These are phyloP conservation scores for Sarcoramphus papa DNA, from an alignment of 2,797 vertebrate genomes.

Conservation along the genomic window DNA sequence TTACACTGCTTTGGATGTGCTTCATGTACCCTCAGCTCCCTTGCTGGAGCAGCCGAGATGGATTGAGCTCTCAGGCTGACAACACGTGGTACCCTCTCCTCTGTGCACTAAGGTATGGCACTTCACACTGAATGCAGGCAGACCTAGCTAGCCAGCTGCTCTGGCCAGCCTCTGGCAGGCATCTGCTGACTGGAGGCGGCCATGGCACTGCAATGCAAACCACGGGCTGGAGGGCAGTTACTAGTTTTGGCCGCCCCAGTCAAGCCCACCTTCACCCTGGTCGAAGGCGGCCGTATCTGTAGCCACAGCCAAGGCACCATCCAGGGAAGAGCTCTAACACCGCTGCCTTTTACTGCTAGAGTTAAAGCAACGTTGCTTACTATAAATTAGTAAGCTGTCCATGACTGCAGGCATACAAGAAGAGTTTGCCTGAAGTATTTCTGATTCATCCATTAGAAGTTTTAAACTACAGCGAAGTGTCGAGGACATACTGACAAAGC, in stretches of 20 bases:
- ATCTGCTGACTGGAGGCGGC: background rate
- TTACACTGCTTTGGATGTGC: background rate
- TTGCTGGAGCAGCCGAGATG: background rate
- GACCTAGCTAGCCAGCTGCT: background rate
- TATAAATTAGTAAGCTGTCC: background rate
- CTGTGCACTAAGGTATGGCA: background rate
- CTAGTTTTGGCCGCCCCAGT: background rate
- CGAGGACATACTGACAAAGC: background rate
- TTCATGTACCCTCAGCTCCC: background rate
- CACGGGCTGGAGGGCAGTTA: too few species aligned
- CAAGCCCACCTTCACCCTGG: background rate
- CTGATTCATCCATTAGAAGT: background rate
- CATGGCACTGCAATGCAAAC: background rate
- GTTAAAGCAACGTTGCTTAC: background rate
- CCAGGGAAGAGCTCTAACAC: background rate
- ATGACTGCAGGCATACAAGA: background rate
- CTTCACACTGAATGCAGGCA: background rate
- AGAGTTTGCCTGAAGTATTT: background rate
- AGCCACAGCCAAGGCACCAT: background rate
- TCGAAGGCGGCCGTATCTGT: rapidly evolving
- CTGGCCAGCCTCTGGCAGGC: background rate
- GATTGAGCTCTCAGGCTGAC: background rate
- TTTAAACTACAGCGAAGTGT: background rate
- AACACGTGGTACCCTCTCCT: background rate
- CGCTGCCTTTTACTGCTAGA: rapidly evolving